These are phyloP conservation scores for Tapera naevia DNA, from an alignment of 2,797 vertebrate species.

Conservation along the genomic window DNA sequence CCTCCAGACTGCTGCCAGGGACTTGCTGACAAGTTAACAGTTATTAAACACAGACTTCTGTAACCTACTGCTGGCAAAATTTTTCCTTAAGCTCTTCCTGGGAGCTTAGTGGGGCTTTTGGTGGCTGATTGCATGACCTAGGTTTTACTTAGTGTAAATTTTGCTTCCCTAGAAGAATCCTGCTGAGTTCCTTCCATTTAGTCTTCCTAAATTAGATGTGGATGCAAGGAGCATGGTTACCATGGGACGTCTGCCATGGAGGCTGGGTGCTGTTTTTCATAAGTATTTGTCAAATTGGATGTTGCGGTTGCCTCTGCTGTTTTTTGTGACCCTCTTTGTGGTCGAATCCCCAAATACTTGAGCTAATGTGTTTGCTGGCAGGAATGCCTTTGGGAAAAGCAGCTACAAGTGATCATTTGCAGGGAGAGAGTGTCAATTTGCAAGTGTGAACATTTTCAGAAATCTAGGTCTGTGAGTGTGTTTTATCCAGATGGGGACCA, in stretches of 20 bases:
- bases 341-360: background rate
- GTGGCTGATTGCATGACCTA: background rate
- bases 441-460: background rate
- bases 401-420: background rate
- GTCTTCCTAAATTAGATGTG: background rate
- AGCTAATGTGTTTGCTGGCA: background rate
- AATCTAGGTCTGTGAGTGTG: background rate
- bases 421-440: background rate
- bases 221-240: background rate
- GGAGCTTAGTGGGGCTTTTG: background rate
- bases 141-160: background rate
- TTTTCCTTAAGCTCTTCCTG: background rate
- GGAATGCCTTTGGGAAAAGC: background rate
- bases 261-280: background rate
- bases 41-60: background rate
- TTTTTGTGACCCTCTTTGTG: background rate
- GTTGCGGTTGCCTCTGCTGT: background rate
- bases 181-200: background rate
- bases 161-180: background rate
- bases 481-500: background rate
- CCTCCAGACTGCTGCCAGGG: background rate
- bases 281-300: slow-evolving; percentile 30
- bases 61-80: background rate
- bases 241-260: background rate
- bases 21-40: background rate